phyloP scores from a whole-genome alignment of 2,797 vertebrate genomes.

The Arnoldichthys spilopterus region DNA sequence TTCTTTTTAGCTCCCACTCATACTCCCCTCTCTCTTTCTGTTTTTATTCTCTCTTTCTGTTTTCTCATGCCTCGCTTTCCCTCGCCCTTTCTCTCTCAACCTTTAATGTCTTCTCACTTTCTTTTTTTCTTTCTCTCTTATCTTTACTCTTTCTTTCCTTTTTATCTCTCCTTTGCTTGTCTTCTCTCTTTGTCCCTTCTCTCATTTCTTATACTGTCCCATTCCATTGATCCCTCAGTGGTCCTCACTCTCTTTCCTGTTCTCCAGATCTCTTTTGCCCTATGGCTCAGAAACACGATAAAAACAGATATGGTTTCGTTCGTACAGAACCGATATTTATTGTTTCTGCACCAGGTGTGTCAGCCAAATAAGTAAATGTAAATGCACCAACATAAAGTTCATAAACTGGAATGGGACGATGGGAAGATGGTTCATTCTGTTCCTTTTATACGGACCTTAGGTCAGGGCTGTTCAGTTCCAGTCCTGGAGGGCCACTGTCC shows the following conservation, averaged over 20 bases:
- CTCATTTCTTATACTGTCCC: slow-evolving; percentile 17
- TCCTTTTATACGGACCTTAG: no score
- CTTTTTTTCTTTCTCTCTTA: background rate
- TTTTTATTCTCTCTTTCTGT: background rate
- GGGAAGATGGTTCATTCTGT: no score
- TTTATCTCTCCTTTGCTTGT: background rate
- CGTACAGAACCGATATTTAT: no score
- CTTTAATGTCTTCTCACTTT: background rate
- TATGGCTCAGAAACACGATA: background rate
- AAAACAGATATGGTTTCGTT: no score
- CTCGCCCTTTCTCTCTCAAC: background rate
- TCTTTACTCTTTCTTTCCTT: background rate
- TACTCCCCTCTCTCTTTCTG: no score
- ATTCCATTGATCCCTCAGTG: background rate
- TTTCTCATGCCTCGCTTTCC: background rate
- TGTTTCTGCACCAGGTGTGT: no score
- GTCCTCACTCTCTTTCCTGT: background rate
- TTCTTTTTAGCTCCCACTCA: background rate
- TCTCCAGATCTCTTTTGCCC: background rate
- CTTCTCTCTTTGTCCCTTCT: slow-evolving; percentile 34
- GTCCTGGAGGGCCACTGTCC: no score
- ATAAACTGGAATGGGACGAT: no score
- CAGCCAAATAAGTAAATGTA: no score
- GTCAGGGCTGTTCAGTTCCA: no score
- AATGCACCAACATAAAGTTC: no score